These are phyloP conservation scores for Heterodera filipjevi DNA, from an alignment of 2,888 invertebrate genomes.

Conservation along the genomic window DNA sequence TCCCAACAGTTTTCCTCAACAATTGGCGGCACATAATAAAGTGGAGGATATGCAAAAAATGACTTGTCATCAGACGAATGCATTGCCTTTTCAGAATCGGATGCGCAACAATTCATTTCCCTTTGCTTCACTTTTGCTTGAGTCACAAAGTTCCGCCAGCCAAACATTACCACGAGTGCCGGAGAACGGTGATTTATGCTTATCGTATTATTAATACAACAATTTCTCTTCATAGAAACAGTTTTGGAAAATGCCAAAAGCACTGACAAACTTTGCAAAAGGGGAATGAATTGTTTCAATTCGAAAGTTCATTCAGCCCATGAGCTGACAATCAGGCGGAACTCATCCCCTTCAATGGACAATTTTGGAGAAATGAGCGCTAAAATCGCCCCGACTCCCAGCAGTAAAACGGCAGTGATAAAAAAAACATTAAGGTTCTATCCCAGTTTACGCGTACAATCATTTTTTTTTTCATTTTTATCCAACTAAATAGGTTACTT, in stretches of 20 bases:
- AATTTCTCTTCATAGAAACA: background rate
- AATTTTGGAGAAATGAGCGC: background rate
- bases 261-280: background rate
- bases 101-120: slow-evolving; percentile 45
- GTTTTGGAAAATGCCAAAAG: background rate
- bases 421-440: no score
- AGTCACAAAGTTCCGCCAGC: slow-evolving; percentile 38
- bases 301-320: background rate
- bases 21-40: slow-evolving; percentile 33
- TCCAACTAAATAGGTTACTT: no score
- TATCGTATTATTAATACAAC: background rate
- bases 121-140: slow-evolving; percentile 41
- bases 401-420: no score
- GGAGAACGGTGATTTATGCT: slow-evolving; percentile 37
- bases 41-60: no score
- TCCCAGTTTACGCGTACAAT: no score
- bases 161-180: slow-evolving; percentile 41
- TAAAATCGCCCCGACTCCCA: background rate
- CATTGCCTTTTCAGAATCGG: slow-evolving; percentile 34
- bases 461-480: no score
- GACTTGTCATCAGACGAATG: no score
- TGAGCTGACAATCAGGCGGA: background rate
- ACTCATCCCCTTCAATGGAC: slow-evolving; percentile 6
- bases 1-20: slow-evolving; percentile 43
- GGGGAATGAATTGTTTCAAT: background rate